Base-by-base conservation (phyloP, 1,140 invertebrate genomes). In the Saccostrea glomerata region DNA sequence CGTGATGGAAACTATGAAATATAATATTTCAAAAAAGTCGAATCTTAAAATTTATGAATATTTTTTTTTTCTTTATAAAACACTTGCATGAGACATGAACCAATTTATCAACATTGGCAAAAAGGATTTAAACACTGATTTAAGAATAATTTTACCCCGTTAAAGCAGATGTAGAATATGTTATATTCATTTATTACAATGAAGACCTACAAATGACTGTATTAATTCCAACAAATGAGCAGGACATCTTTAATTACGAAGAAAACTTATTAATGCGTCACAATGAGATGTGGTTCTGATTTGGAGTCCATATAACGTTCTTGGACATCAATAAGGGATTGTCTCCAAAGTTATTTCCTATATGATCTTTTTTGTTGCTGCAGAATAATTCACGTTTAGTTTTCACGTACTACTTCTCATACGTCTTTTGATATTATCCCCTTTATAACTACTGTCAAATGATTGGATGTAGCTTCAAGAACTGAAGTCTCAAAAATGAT, bases 391-490 rank as follows among this genome's bases (percentile, higher is more conserved):
- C 30, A 25, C 12, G 13, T 25, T 0, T 23, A 70, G 23, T 30
- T 25, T 73, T 30, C 6, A 73, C 7, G 3, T 4, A 36, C 13
- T 77, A 3, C 7, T 30, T 36, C 13, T 9, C 12, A 17, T 30
- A 30, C 36, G 23, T 30, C 2, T 77, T 77, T 77, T 30, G 23
- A 30, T 13, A 77, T 77, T 36, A 36, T 12, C 30, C 70, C 70
- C 25, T 30, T 30, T 36, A 36, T 36, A 15, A 36, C 70, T 12
- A 36, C 70, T 77, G 25, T 13, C 23, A 30, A 15, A 77, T 30
- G 70, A 77, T 77, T 77, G 70, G 70, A 77, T 77, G 25, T 77
- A 17, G 30, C 25, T 77, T 77, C 70, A 17, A 36, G 25, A 25
- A 30, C 2, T 77, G 70, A 77, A 77, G 25, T 77, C 70, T 36